Base-by-base conservation (phyloP, 2,113 vertebrate species). In the Beaufortia kweichowensis region DNA sequence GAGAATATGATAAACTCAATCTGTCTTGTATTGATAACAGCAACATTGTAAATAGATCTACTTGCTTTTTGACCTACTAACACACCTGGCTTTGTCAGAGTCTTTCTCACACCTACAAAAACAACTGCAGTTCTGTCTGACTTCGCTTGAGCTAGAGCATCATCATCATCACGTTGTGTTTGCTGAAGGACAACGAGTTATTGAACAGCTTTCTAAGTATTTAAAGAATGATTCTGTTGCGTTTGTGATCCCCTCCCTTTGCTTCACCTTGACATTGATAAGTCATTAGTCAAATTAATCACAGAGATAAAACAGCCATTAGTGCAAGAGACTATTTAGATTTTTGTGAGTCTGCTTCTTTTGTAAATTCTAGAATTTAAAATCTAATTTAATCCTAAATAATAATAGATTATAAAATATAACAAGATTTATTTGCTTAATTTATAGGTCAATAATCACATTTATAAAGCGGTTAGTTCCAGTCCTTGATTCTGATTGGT, bases 111-210 rank as follows among this genome's bases (percentile, higher is more conserved):
- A 19, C 14, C 39, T 28, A 28, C 10, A 29, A 50, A 10, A 21
- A n/a, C 65, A 31, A 50, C 29, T 6, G 17, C 17, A 29, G 3
- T 50, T 28, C 26, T n/a, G 24, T 46, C 41, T 65, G 35, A 26
- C 21, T 41, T 67, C 19, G 29, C 5, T 31, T 23, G 29, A 68
- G 46, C 50, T 53, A 33, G 66, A 4, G 19, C 46, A 53, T 53
- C 46, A 53, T 53, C 9, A n/a, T 17, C 24, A 23, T 64, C 35
- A 64, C 6, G 21, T n/a, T 15, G 14, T 69, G 66, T 55, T 69
- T 69, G 66, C 28, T 69, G 9, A 53, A 33, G 66, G 46, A 53
- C 53, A 12, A 28, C 11, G n/a, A 68, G 28, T 53, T 69, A 46
- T 46, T 46, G 14, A 33, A 64, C 33, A 64, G 61, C 21, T 0